A percentile compares a stretch with the other conserved stretches of the same genome.
Evolutionary conservation across 2,113 vertebrate genomes (phyloP).

Genomic region (Pongo pygmaeus): DNA sequence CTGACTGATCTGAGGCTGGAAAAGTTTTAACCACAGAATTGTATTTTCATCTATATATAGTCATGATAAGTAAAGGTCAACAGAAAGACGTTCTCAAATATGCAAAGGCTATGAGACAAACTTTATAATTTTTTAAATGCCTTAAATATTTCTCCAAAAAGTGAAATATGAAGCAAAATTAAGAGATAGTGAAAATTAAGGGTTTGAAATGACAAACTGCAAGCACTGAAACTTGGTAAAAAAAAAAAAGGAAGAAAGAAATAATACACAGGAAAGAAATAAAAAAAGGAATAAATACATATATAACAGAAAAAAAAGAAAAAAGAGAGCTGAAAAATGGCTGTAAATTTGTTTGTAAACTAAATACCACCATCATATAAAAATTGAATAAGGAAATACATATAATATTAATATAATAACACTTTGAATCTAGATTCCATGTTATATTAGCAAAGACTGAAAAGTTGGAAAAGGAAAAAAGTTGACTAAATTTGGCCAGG

Average conservation of each 20-base stretch:
- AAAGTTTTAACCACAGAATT: constrained; percentile 6
- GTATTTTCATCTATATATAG: background rate
- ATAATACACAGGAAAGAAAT: too few species aligned
- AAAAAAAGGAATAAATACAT: too few species aligned
- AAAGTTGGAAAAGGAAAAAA: background rate
- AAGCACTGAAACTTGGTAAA: background rate
- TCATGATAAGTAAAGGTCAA: background rate
- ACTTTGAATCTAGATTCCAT: background rate
- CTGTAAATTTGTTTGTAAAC: background rate
- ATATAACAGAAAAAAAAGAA: background rate
- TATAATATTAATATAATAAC: background rate
- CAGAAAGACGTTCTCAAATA: background rate
- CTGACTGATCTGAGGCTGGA: background rate
- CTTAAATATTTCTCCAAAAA: background rate
- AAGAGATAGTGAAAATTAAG: background rate
- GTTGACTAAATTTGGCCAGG: too few species aligned
- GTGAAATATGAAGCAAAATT: background rate
- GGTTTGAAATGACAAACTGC: background rate
- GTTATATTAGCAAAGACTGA: background rate
- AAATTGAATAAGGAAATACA: background rate
- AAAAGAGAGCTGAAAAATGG: background rate
- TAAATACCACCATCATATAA: background rate
- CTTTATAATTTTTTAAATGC: background rate
- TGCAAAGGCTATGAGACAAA: background rate
- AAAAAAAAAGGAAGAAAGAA: too few species aligned